These are phyloP conservation scores for Caenorhabditis sp. DNA, from an alignment of 2,888 invertebrate species.

Conservation along the genomic window DNA sequence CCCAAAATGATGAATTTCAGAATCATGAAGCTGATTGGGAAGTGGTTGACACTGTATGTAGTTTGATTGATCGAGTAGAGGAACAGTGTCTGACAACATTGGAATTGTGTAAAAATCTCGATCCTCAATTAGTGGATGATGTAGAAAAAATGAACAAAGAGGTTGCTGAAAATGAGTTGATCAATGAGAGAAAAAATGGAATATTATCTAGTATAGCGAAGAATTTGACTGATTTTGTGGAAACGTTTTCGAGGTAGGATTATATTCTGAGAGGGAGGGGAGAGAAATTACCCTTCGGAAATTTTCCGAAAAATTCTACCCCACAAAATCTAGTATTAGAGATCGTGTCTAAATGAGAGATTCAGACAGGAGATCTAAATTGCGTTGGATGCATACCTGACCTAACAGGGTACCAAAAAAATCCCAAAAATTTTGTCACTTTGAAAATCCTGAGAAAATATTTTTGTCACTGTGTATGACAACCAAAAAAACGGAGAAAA, in stretches of 20 bases:
- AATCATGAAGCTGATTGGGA: slow-evolving; percentile 8
- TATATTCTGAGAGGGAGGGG: neutral
- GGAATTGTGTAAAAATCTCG: slow-evolving; percentile 16
- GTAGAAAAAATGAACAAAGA: slow-evolving; percentile 26
- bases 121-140: slow-evolving; percentile 9
- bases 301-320: no score
- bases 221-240: slow-evolving; percentile 28
- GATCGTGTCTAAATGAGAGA: no score
- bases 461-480: no score
- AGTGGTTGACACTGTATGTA: slow-evolving; percentile 12
- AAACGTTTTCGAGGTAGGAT: slow-evolving; percentile 11
- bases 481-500: no score
- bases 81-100: slow-evolving; percentile 7
- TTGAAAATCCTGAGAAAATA: no score
- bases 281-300: no score
- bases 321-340: no score
- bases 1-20: slow-evolving; percentile 3
- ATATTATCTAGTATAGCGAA: slow-evolving; percentile 7
- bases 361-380: no score
- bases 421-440: no score
- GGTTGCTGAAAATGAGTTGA: neutral
- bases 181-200: neutral
- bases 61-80: slow-evolving; percentile 21
- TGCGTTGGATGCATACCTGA: no score
- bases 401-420: no score